Percentiles rank a stretch among this genome's conserved stretches.
Evolutionary conservation across 2,797 vertebrate genomes (phyloP).

Genomic region (Buceros bicornis): DNA sequence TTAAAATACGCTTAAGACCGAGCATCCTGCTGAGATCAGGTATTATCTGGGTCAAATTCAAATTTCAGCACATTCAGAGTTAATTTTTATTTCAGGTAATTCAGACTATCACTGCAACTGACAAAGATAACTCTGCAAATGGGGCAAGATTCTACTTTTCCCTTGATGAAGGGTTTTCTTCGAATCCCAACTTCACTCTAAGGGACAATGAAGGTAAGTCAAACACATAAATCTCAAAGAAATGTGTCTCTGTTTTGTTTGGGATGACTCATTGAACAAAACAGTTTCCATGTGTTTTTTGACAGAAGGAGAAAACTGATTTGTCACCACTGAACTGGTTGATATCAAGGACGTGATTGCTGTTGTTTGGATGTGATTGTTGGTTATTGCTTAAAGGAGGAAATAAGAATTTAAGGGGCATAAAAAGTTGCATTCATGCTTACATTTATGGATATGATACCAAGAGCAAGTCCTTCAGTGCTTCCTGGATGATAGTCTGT

Average conservation of each 20-base stretch:
- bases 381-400: background rate
- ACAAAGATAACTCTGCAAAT: slow-evolving; percentile 96
- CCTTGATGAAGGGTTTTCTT: slow-evolving; percentile 84
- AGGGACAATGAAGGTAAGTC: slow-evolving; percentile 97
- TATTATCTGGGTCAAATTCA: background rate
- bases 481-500: background rate
- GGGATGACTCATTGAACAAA: background rate
- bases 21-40: background rate
- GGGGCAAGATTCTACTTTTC: slow-evolving; percentile 93
- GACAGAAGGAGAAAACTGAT: background rate
- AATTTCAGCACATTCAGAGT: slow-evolving; percentile 25
- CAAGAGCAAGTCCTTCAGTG: background rate
- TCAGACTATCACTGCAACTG: slow-evolving; percentile 92
- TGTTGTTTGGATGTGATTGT: background rate
- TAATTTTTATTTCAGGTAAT: slow-evolving; percentile 87
- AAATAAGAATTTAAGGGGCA: background rate
- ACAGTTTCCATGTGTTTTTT: background rate
- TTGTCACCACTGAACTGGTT: background rate
- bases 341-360: background rate
- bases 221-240: background rate
- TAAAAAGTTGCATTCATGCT: background rate
- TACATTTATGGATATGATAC: background rate
- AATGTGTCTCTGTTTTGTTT: background rate
- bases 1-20: background rate
- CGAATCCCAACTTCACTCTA: slow-evolving; percentile 97